Evolutionary conservation across 2,113 vertebrate species (phyloP).

Genomic region (Colinus virginianus): DNA sequence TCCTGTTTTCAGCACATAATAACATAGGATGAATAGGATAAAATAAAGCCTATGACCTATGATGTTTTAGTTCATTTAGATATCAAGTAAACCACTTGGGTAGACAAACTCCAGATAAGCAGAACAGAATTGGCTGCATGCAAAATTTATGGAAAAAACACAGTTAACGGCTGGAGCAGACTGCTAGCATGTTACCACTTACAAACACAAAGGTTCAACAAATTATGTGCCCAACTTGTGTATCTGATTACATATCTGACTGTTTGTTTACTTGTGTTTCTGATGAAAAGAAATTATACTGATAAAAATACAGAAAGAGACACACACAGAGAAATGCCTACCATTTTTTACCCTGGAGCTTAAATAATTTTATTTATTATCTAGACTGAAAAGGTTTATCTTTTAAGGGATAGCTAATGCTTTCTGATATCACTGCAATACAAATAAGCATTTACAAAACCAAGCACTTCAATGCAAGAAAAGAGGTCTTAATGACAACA

Average conservation of each 20-base stretch:
- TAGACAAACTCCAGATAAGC: not conserved
- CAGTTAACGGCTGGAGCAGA: not conserved
- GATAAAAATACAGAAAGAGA: not conserved
- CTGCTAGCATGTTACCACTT: not conserved
- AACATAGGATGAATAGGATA: not conserved
- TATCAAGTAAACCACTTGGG: not conserved
- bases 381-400: slow-evolving; percentile 22
- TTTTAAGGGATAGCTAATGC: slow-evolving; percentile 22
- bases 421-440: slow-evolving; percentile 14
- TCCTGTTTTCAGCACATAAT: not conserved
- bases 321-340: not conserved
- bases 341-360: slow-evolving; percentile 16
- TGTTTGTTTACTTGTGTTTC: not conserved
- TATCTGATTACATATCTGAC: not conserved
- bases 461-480: slow-evolving; percentile 31
- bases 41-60: not conserved
- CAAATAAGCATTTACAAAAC: slow-evolving; percentile 41
- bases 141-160: not conserved
- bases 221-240: not conserved
- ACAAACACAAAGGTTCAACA: not conserved
- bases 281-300: not conserved
- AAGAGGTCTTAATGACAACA: slow-evolving; percentile 56
- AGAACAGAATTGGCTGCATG: not conserved
- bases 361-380: slow-evolving; percentile 8
- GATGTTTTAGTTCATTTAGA: slow-evolving; percentile 11